Conservation (phyloP, 2,797 vertebrate genomes). For the Gobionotothen gibberifrons region DNA sequence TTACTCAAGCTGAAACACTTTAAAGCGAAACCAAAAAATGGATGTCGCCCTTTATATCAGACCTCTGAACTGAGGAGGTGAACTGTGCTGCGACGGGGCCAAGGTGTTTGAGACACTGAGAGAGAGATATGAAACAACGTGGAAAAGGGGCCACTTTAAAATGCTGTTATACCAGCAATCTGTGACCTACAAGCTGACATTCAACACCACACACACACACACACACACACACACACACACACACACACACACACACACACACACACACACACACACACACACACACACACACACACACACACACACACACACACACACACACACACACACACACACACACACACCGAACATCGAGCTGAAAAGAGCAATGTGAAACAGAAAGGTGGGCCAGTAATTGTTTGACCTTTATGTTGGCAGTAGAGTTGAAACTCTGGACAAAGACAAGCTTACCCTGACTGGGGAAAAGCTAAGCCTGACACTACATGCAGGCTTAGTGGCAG, state of each 20-base stretch:
- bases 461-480: constrained; percentile 63
- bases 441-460: constrained; percentile 62
- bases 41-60: constrained; percentile 16
- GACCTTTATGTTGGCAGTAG: constrained; percentile 72
- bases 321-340: background rate
- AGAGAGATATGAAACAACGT: constrained; percentile 22
- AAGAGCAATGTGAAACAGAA: constrained; percentile 68
- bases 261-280: background rate
- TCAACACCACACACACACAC: constrained; percentile 45
- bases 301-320: constrained; percentile 8
- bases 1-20: constrained; percentile 21
- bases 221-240: background rate
- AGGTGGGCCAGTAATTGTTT: constrained; percentile 76
- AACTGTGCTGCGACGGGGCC: constrained; percentile 6
- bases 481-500: constrained; percentile 38
- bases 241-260: constrained; percentile 30
- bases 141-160: constrained; percentile 61
- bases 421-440: constrained; percentile 68
- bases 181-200: constrained; percentile 72
- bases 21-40: constrained; percentile 19
- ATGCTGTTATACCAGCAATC: constrained; percentile 55
- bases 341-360: constrained; percentile 33
- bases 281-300: background rate
- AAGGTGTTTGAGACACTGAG: constrained; percentile 29
- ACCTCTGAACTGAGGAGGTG: constrained; percentile 37